Base-by-base conservation (phyloP, 2,888 invertebrate genomes). In the Pardosa pseudoannulata region DNA sequence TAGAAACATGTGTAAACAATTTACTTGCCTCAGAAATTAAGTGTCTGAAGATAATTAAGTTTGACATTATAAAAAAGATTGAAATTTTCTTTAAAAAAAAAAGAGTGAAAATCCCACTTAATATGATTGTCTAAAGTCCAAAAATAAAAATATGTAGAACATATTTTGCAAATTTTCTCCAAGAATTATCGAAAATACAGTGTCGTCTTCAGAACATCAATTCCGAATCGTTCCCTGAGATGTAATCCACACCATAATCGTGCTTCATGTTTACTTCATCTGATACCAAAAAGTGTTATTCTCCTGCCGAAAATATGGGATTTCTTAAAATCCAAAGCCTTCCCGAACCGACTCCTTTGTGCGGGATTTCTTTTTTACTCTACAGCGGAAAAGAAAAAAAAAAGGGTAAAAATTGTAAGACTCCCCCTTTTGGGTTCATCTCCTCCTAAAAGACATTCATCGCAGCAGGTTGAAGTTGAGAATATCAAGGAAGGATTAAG, bases 401-500 rank as follows among this genome's bases (percentile, higher is more conserved):
- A 71, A 76, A 56, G 32, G 72, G 65, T 65, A 41, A 67, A 72
- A 82, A 82, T 70, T 70, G 71, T 70, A 64, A 70, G 73, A 78
- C 50, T 73, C 78, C n/a, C 72, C 67, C 41, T 65, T 32, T 67
- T 67, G 46, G 73, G 62, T 78, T 85, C 67, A 50, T 67, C 67
- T n/a, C 39, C 73, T 31, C 73, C 16, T 36, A 64, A 78, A 78
- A 73, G 78, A 73, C 83, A 85, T 85, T 85, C 73, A 85, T 85
- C 83, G 78, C 72, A 46, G 67, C 32, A 78, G 72, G 78, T 78
- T 78, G 78, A 79, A 85, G 72, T 78, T 73, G 31, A 68, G 65
- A 78, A 78, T 85, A 72, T 73, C 83, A 85, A 73, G 78, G 67
- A 85, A 78, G 83, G 83, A 85, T 85, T 85, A 85, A 72, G 78